Evolutionary conservation across 2,888 invertebrate species (phyloP), one percentile per base, ranked within the genome.

Genomic region (Xanthia icteritia): DNA sequence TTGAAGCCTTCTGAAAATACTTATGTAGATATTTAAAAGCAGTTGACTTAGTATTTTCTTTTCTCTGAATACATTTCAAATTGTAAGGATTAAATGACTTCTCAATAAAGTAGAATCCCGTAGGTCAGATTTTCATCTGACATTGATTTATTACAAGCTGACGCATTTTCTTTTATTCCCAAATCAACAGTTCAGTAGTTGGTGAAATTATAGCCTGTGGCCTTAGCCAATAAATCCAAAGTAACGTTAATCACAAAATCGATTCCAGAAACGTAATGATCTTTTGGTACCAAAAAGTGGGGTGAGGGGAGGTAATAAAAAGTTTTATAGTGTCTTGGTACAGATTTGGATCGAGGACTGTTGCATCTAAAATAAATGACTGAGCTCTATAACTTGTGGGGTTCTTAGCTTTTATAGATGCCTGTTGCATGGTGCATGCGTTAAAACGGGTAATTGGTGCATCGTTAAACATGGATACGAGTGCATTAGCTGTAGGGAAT

Each of bases 361-460:
- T 61, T 76, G 73, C 70, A 63, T 83, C 66, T 84, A 72, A 79
- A 85, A 85, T 61, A 77, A 87, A 80, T 76, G 77, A 85, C 71
- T 76, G 73, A 75, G 48, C 60, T 75, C 76, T 64, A 76, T 81
- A 65, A 78, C 70, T 65, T 42, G 76, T 72, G 70, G 69, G 51
- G 66, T 79, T 75, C 75, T 82, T 76, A 63, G 42, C 77, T 82
- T 85, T 86, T 83, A 86, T 86, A 76, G 80, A 77, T 61, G 71
- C 75, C 76, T 81, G 84, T 61, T 82, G 79, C 79, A 73, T 68
- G 79, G 31, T 63, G 76, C 69, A 68, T 63, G 81, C 69, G 73
- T 87, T 87, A 79, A 85, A 87, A 77, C 60, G 71, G 65, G 85
- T 84, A 86, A 86, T 87, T 82, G 73, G 82, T 89, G 61, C 66